Evolutionary conservation across 2,888 invertebrate genomes (phyloP).

Genomic region (Plebejus anna): DNA sequence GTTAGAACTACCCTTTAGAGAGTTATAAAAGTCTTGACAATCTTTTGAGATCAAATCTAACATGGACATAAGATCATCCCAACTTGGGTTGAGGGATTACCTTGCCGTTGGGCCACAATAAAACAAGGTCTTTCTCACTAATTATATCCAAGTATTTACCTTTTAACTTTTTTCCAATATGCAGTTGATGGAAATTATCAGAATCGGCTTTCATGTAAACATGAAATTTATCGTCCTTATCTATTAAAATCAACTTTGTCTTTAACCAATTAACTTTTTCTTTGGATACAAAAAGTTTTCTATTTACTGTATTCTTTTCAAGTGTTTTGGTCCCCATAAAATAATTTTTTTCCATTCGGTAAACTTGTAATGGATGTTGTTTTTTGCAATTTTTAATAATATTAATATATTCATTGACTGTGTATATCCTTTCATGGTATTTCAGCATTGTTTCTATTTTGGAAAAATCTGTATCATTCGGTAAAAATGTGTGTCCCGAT

Average conservation of each 20-base stretch:
- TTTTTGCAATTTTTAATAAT: slow-evolving; percentile 22
- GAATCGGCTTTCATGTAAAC: background rate
- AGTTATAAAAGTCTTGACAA: slow-evolving; percentile 28
- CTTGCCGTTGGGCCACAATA: slow-evolving; percentile 33
- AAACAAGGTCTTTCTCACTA: slow-evolving; percentile 32
- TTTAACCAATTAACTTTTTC: slow-evolving; percentile 33
- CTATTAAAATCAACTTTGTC: slow-evolving; percentile 32
- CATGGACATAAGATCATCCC: slow-evolving; percentile 33
- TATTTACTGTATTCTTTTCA: slow-evolving; percentile 24
- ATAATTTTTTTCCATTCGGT: slow-evolving; percentile 11
- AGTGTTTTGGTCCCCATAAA: slow-evolving; percentile 19
- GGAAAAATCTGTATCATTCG: slow-evolving; percentile 12
- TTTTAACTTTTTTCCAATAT: background rate
- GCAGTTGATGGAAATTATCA: background rate
- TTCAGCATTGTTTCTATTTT: slow-evolving; percentile 11
- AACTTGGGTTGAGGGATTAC: slow-evolving; percentile 34
- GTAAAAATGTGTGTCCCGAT: slow-evolving; percentile 33
- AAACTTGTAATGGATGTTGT: slow-evolving; percentile 17
- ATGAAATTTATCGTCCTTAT: slow-evolving; percentile 30
- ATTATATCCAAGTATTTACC: background rate
- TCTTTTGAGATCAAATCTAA: slow-evolving; percentile 32
- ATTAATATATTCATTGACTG: slow-evolving; percentile 19
- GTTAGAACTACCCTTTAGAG: slow-evolving; percentile 15
- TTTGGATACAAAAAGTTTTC: slow-evolving; percentile 28
- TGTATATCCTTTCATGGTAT: slow-evolving; percentile 18